These are phyloP conservation scores for Pelusios castaneus DNA, from an alignment of 2,113 vertebrate genomes.

Conservation along the genomic window DNA sequence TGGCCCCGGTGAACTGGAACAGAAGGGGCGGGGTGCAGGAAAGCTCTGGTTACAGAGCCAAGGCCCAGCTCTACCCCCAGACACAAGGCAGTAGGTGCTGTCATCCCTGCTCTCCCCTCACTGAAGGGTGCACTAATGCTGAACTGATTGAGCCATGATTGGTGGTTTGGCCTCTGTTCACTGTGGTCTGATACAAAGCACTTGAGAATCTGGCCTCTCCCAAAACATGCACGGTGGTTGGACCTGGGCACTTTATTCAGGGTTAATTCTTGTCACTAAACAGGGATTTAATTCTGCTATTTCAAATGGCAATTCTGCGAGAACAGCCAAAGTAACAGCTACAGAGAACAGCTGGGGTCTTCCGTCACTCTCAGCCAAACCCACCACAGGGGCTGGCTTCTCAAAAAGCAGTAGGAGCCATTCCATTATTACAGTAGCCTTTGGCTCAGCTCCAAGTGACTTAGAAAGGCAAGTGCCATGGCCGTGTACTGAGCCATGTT, in stretches of 20 bases:
- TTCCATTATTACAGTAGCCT: neutral
- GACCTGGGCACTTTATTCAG: neutral
- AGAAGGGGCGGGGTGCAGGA: neutral
- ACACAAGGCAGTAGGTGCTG: neutral
- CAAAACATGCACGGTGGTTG: neutral
- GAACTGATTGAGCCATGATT: too few species aligned
- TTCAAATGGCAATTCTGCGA: neutral
- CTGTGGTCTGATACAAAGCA: too few species aligned
- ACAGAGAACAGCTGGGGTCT: neutral
- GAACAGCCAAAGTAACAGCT: neutral
- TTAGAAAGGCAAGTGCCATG: neutral
- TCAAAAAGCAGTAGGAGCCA: neutral
- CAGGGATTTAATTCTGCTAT: neutral
- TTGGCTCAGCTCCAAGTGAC: neutral
- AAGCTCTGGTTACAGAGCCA: neutral
- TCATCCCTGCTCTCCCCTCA: too few species aligned
- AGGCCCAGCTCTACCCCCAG: neutral
- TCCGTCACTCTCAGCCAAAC: neutral
- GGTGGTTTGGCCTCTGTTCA: too few species aligned
- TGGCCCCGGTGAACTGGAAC: neutral
- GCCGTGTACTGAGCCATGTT: neutral
- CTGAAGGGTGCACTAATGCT: neutral
- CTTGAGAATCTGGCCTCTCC: neutral
- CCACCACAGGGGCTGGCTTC: neutral
- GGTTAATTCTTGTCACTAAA: neutral